Evolutionary conservation across 2,113 vertebrate species (phyloP), one percentile per base, ranked within the genome.

Genomic region (Sapajus apella): DNA sequence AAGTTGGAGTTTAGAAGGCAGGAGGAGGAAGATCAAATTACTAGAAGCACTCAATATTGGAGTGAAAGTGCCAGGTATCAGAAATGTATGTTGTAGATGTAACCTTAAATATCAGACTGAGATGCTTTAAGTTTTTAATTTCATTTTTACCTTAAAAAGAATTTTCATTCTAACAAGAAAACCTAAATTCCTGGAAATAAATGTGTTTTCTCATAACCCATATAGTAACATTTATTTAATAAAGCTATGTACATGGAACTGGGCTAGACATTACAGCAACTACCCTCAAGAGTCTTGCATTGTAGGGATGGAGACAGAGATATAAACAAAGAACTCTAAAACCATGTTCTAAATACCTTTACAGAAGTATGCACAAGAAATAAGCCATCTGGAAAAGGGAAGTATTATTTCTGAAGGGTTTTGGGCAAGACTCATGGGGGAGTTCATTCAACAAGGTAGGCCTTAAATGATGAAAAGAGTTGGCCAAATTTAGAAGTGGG

Each of bases 41-140:
- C 50, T 50, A 81, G 72, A 70, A 80, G 14, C 35, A 70, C 11
- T 80, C 87, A 91, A 52, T 96, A 81, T 58, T 35, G 23, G 23
- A 94, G 18, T 68, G 11, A 58, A 68, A 68, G 18, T 89, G 30
- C 5, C 20, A 10, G 30, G 35, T 37, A 80, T 27, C 55, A 70
- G 73, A 80, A 89, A 85, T 79, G 45, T 52, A 30, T 43, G 66
- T 45, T 70, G 6, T 83, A 18, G 64, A 58, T 11, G 14, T 87
- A 79, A 87, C 25, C 52, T 89, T 77, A 58, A 90, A 10, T 87
- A 35, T 47, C 58, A 92, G 37, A 23, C 35, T 85, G 73, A 80
- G 79, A 68, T 80, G 43, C 23, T 96, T 97, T 76, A 85, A 70
- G 68, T 20, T 56, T 92, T 89, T n/a, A 64, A 43, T 72, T 83